Conservation (phyloP, 2,888 invertebrate genomes). For the Agrochola lota region DNA sequence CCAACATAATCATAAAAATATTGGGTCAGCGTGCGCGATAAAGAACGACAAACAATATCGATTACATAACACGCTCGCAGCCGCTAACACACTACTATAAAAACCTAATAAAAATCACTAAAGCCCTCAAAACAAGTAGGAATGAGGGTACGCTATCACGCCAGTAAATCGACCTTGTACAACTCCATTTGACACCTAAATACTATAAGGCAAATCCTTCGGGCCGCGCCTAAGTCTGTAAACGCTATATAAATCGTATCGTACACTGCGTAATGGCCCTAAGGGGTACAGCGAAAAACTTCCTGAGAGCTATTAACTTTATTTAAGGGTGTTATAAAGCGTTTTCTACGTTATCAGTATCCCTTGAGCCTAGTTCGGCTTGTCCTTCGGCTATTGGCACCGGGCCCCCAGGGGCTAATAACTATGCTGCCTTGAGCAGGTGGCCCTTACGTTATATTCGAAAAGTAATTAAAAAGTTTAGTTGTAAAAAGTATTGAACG, state of each 20-base stretch:
- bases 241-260: slow-evolving; percentile 87
- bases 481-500: slow-evolving; percentile 53
- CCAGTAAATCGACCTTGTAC: slow-evolving; percentile 82
- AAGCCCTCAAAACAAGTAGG: slow-evolving; percentile 60
- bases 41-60: slow-evolving; percentile 60
- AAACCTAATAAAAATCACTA: slow-evolving; percentile 66
- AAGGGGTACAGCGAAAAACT: slow-evolving; percentile 88
- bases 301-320: slow-evolving; percentile 88
- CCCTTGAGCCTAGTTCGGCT: slow-evolving; percentile 82
- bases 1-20: slow-evolving; percentile 61
- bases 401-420: slow-evolving; percentile 69
- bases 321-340: slow-evolving; percentile 89
- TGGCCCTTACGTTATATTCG: slow-evolving; percentile 63
- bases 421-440: slow-evolving; percentile 64
- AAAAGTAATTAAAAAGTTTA: slow-evolving; percentile 67
- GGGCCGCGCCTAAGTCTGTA: slow-evolving; percentile 82
- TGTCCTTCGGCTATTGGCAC: slow-evolving; percentile 83
- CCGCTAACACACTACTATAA: slow-evolving; percentile 47
- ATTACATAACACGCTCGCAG: slow-evolving; percentile 42
- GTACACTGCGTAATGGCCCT: slow-evolving; percentile 86
- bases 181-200: slow-evolving; percentile 85
- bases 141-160: slow-evolving; percentile 75
- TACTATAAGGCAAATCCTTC: slow-evolving; percentile 81
- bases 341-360: slow-evolving; percentile 88
- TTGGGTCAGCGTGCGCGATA: slow-evolving; percentile 53